Evolutionary conservation across 2,888 invertebrate genomes (phyloP).

Genomic region (Himalopsyche anomala): DNA sequence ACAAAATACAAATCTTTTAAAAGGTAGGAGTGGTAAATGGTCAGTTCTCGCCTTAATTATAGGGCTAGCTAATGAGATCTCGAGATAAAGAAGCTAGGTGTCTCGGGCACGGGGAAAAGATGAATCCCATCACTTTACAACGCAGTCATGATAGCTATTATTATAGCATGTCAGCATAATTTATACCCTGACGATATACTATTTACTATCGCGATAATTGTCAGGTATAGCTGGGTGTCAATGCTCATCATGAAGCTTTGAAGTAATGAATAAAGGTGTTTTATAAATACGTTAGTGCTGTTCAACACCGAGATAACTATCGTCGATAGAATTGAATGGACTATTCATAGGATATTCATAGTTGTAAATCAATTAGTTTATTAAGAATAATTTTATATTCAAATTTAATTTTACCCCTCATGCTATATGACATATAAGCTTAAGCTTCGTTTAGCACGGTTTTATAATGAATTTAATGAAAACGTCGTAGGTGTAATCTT

Average conservation of each 20-base stretch:
- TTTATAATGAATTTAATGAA: too few relatives aligned
- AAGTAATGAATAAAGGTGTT: slow-evolving; percentile 42
- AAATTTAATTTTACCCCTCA: neutral
- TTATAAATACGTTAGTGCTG: slow-evolving; percentile 20
- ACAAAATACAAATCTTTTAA: slow-evolving; percentile 45
- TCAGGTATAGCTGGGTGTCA: slow-evolving; percentile 40
- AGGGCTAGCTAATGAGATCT: slow-evolving; percentile 62
- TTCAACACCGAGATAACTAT: neutral
- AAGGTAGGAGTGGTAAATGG: slow-evolving; percentile 52
- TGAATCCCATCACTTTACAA: slow-evolving; percentile 46
- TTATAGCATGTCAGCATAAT: slow-evolving; percentile 51
- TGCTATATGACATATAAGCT: neutral
- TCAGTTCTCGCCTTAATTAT: slow-evolving; percentile 56
- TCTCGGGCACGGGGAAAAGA: slow-evolving; percentile 27
- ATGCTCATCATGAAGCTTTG: slow-evolving; percentile 12
- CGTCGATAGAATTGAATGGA: neutral
- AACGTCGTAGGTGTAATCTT: too few relatives aligned
- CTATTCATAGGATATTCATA: neutral
- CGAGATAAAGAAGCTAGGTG: slow-evolving; percentile 58
- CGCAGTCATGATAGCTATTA: slow-evolving; percentile 58
- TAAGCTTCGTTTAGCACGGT: too few relatives aligned
- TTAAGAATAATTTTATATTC: neutral
- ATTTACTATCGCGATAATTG: slow-evolving; percentile 34
- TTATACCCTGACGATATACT: slow-evolving; percentile 6
- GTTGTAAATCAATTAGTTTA: slow-evolving; percentile 6